Evolutionary conservation across 2,888 invertebrate species (phyloP).

Genomic region (Graphium colonna): DNA sequence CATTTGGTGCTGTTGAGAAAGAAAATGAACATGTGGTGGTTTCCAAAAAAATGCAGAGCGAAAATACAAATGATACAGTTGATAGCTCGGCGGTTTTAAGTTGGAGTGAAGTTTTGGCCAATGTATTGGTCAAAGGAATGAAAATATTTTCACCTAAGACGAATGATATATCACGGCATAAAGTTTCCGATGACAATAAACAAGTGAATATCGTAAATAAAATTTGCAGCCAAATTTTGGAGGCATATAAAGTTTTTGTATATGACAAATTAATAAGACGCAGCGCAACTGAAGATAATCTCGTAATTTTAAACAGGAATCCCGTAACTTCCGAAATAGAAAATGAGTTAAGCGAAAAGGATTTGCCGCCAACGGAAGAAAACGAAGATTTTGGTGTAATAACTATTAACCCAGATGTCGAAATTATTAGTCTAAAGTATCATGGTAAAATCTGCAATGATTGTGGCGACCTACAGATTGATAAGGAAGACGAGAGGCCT

Average conservation of each 20-base stretch:
- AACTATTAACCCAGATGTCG: conserved; percentile 51
- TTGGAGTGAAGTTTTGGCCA: conserved; percentile 66
- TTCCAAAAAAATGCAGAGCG: conserved; percentile 61
- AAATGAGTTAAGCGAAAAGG: conserved; percentile 24
- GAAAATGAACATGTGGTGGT: conserved; percentile 48
- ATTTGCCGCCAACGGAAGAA: background rate
- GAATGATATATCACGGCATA: too few species aligned
- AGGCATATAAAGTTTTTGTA: conserved; percentile 50
- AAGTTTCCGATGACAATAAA: too few species aligned
- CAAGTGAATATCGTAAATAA: conserved; percentile 37
- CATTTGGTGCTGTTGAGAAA: conserved; percentile 37
- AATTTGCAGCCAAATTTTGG: conserved; percentile 46
- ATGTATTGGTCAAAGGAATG: conserved; percentile 58
- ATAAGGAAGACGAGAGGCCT: conserved; percentile 23
- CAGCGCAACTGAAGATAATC: conserved; percentile 3
- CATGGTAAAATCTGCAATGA: conserved; percentile 45
- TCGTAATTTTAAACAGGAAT: conserved; percentile 1
- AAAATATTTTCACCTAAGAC: conserved; percentile 38
- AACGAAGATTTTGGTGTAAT: conserved; percentile 27
- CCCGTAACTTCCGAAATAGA: conserved; percentile 27
- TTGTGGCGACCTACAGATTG: conserved; percentile 29
- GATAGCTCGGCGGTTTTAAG: conserved; percentile 44
- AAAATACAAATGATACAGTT: conserved; percentile 34
- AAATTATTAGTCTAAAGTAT: conserved; percentile 55
- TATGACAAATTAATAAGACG: conserved; percentile 42